Conservation (phyloP, 2,797 vertebrate genomes). For the Xenentodon cancila region DNA sequence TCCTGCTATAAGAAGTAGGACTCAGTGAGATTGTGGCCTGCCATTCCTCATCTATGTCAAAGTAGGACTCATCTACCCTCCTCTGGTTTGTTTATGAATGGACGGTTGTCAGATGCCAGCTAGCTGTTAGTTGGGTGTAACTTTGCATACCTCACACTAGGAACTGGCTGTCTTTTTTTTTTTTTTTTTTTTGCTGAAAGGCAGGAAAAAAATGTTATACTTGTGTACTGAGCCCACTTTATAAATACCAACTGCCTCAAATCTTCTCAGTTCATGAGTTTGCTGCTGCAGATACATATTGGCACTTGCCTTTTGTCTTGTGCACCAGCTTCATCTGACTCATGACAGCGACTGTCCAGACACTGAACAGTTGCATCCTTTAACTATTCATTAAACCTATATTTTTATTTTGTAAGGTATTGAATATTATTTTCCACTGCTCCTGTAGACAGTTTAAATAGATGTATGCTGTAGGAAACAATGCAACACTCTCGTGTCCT, state of each 20-base stretch:
- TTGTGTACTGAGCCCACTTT: slow-evolving; percentile 22
- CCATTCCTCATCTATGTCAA: slow-evolving; percentile 60
- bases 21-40: slow-evolving; percentile 58
- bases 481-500: slow-evolving; percentile 14
- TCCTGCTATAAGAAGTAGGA: slow-evolving; percentile 48
- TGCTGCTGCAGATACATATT: not conserved
- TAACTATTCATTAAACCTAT: not conserved
- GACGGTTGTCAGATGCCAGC: slow-evolving; percentile 48
- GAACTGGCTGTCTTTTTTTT: slow-evolving; percentile 39
- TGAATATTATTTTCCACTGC: too few relatives aligned
- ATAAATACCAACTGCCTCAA: slow-evolving; percentile 3
- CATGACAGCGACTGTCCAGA: slow-evolving; percentile 5
- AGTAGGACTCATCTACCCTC: slow-evolving; percentile 44
- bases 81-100: slow-evolving; percentile 55
- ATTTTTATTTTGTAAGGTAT: too few relatives aligned
- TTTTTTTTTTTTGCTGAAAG: slow-evolving; percentile 16
- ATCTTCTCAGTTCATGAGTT: not conserved
- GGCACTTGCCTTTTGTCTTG: not conserved
- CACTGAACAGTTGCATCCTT: not conserved
- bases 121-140: slow-evolving; percentile 54
- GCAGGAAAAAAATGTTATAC: slow-evolving; percentile 15
- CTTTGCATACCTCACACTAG: slow-evolving; percentile 45
- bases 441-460: too few relatives aligned
- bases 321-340: slow-evolving; percentile 3
- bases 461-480: slow-evolving; percentile 7